Evolutionary conservation across 2,113 vertebrate genomes (phyloP).

Genomic region (Psittacula cyanocephala): DNA sequence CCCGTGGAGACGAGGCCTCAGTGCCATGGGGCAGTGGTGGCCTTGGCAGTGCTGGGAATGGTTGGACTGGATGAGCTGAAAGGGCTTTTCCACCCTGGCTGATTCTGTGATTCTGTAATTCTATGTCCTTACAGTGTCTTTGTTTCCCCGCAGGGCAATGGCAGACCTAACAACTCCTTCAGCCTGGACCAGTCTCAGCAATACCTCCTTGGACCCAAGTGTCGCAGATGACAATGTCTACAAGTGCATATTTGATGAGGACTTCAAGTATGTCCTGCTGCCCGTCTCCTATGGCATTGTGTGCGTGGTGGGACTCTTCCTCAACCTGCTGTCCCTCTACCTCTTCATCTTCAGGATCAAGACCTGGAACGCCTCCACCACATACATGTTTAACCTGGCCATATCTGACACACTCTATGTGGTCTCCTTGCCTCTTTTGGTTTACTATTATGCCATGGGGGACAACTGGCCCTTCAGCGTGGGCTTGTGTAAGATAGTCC

Average conservation of each 20-base stretch:
- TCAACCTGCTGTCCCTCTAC: constrained; percentile 86
- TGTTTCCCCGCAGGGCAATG: constrained; percentile 22
- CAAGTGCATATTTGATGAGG: constrained; percentile 84
- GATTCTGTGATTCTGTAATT: neutral
- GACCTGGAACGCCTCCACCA: constrained; percentile 91
- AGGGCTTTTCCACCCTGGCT: neutral
- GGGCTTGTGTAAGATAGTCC: constrained; percentile 89
- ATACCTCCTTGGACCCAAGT: neutral
- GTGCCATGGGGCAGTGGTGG: neutral
- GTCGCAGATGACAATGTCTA: constrained; percentile 49
- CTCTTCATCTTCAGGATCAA: constrained; percentile 89
- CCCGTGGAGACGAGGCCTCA: neutral
- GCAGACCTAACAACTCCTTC: neutral
- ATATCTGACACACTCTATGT: constrained; percentile 89
- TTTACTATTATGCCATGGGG: constrained; percentile 89
- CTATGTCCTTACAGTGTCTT: neutral
- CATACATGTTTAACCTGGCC: constrained; percentile 95
- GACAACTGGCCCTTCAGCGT: constrained; percentile 94
- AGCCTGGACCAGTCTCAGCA: constrained; percentile 38
- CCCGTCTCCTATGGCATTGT: constrained; percentile 89
- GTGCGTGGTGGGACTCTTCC: constrained; percentile 84
- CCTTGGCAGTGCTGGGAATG: neutral
- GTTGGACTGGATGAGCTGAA: neutral
- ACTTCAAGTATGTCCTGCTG: constrained; percentile 93
- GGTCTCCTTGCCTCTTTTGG: constrained; percentile 90